phyloP scores from a whole-genome alignment of 2,888 invertebrate genomes.

The Philonicus albiceps region DNA sequence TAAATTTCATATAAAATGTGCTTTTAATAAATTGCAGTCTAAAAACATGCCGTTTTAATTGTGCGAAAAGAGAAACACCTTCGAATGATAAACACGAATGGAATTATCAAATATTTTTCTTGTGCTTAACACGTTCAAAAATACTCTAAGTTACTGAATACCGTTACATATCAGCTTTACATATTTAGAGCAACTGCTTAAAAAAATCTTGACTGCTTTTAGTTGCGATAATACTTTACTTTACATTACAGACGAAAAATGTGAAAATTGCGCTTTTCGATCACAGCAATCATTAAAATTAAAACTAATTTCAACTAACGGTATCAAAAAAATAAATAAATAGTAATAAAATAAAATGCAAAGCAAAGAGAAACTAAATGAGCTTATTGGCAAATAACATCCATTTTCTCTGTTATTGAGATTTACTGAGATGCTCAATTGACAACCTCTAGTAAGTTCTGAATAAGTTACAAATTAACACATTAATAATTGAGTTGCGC shows the following conservation, averaged over 20 bases:
- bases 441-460: neutral
- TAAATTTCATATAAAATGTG: neutral
- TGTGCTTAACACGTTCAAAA: neutral
- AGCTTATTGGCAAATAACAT: neutral
- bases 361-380: neutral
- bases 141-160: slow-evolving; percentile 1
- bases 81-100: neutral
- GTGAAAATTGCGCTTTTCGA: slow-evolving; percentile 1
- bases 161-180: neutral
- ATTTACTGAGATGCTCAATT: slow-evolving; percentile 13
- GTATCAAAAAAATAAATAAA: neutral
- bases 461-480: neutral
- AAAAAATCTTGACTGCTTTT: neutral
- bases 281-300: slow-evolving; percentile 25
- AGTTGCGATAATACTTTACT: slow-evolving; percentile 1
- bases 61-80: neutral
- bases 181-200: neutral
- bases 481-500: neutral
- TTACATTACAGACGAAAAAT: neutral
- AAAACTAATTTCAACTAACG: neutral
- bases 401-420: neutral
- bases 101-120: neutral
- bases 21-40: neutral
- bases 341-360: neutral
- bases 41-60: neutral